phyloP scores from a whole-genome alignment of 2,113 vertebrate species.

The Lanius collurio region DNA sequence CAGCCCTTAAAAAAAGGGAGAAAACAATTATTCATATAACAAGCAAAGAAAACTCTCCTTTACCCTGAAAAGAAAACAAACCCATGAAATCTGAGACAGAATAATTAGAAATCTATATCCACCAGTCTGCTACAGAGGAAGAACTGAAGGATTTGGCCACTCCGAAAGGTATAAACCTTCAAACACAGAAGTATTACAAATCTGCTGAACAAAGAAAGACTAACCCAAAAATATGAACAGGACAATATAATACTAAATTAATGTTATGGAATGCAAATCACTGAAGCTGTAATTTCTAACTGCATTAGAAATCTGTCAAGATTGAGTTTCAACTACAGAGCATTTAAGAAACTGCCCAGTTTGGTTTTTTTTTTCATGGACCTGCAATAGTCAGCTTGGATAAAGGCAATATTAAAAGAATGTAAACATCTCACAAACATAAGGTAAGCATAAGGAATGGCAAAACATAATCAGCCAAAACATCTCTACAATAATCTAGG shows the following conservation, averaged over 20 bases:
- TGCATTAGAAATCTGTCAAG: neutral
- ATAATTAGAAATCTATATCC: neutral
- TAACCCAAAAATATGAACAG: neutral
- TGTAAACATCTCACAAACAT: neutral
- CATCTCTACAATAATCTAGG: neutral
- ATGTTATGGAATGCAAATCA: neutral
- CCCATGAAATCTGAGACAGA: neutral
- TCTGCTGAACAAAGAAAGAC: neutral
- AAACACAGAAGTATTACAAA: neutral
- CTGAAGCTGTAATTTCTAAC: neutral
- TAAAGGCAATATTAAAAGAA: neutral
- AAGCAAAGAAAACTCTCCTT: neutral
- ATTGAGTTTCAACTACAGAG: neutral
- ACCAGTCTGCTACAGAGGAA: neutral
- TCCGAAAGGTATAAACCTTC: neutral
- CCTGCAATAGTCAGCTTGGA: neutral
- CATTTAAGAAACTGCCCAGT: neutral
- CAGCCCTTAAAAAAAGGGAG: neutral
- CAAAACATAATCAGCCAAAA: neutral
- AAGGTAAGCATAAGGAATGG: neutral
- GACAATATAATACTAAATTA: neutral
- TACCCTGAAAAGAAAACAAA: neutral
- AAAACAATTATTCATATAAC: neutral
- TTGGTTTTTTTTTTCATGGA: neutral
- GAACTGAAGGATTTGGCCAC: neutral